phyloP scores from a whole-genome alignment of 2,797 vertebrate genomes.

The Rhyacichthys aspro region DNA sequence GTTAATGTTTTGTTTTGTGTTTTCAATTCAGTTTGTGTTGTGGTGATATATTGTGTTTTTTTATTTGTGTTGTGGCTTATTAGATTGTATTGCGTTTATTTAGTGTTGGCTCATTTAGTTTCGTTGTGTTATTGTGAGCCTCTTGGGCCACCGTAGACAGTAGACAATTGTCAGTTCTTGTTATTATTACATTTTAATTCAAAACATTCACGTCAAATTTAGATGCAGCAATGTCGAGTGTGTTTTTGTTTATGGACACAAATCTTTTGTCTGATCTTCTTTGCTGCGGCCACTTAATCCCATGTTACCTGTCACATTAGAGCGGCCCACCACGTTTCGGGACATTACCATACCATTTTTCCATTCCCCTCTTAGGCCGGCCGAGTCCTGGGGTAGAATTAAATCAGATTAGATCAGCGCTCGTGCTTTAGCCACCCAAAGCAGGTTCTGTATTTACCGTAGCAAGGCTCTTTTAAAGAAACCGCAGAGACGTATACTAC shows the following conservation, averaged over 20 bases:
- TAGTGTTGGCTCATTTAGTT: too few relatives aligned
- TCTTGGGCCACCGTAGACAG: too few relatives aligned
- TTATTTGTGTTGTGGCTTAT: too few relatives aligned
- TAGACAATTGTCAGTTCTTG: neutral
- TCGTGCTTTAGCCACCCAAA: conserved; percentile 75
- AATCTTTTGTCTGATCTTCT: conserved; percentile 41
- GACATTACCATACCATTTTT: conserved; percentile 71
- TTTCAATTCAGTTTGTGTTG: too few relatives aligned
- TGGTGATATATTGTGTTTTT: too few relatives aligned
- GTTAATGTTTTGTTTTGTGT: too few relatives aligned
- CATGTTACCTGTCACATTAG: conserved; percentile 75
- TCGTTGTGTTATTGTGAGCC: too few relatives aligned
- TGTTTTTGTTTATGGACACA: conserved; percentile 23
- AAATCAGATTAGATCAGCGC: conserved; percentile 76
- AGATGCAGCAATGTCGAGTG: neutral
- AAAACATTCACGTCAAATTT: neutral
- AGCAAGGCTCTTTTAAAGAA: conserved; percentile 59
- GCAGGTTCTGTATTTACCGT: conserved; percentile 61
- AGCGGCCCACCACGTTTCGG: conserved; percentile 68
- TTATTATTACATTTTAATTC: neutral
- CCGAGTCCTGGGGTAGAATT: conserved; percentile 62
- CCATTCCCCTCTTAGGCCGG: conserved; percentile 64
- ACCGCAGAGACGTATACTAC: conserved; percentile 69
- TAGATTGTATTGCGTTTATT: too few relatives aligned
- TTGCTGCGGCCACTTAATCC: conserved; percentile 56